Evolutionary conservation across 2,113 vertebrate species (phyloP).

Genomic region (Atherinomorus stipes): DNA sequence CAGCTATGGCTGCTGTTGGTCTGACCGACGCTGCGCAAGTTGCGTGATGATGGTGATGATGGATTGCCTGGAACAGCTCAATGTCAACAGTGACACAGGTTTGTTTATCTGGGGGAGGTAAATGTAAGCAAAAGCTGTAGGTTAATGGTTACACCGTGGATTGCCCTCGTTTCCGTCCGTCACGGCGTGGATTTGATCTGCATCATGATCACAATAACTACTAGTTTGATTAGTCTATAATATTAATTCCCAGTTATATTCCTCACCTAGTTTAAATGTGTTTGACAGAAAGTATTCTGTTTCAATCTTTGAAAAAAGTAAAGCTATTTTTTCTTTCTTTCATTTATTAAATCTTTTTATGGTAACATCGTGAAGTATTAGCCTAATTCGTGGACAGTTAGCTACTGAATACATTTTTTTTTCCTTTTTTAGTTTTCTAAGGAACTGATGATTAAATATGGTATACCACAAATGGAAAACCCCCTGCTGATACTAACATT

Average conservation of each 20-base stretch:
- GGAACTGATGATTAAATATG: no score
- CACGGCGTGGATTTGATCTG: not conserved
- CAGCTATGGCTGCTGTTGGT: not conserved
- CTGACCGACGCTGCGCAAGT: not conserved
- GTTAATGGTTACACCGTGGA: slow-evolving; percentile 22
- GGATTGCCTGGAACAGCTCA: not conserved
- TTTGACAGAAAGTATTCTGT: no score
- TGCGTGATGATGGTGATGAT: not conserved
- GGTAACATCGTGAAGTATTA: no score
- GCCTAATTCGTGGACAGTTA: no score
- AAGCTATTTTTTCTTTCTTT: no score
- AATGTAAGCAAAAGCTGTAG: slow-evolving; percentile 25
- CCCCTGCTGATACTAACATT: no score
- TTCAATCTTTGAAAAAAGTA: no score
- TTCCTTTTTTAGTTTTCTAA: no score
- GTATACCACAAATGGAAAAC: no score
- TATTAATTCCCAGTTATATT: not conserved
- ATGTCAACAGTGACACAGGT: slow-evolving; percentile 39
- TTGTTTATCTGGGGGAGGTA: slow-evolving; percentile 49
- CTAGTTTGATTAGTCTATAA: not conserved
- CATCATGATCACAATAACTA: not conserved
- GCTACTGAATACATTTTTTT: no score
- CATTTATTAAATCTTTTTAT: no score
- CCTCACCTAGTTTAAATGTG: no score
- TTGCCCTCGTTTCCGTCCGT: not conserved